These are phyloP conservation scores for Eudemis profundana DNA, from an alignment of 2,888 invertebrate species.

Conservation along the genomic window DNA sequence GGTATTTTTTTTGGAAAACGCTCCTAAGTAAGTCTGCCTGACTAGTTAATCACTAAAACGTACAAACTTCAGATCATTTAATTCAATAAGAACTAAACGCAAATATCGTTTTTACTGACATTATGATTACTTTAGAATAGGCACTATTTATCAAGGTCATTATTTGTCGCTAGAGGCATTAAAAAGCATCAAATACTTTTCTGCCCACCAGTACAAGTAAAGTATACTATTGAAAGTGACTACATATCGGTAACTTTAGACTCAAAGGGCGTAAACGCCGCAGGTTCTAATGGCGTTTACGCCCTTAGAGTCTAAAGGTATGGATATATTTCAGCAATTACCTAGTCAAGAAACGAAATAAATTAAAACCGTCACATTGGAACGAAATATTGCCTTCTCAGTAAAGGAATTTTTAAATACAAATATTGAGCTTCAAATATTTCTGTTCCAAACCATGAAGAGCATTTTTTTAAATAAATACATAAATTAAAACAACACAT, in stretches of 20 bases:
- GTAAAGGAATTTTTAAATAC: slow-evolving; percentile 15
- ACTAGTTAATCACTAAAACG: not conserved
- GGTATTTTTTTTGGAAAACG: too few relatives aligned
- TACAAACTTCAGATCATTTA: slow-evolving; percentile 11
- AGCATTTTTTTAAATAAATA: slow-evolving; percentile 30
- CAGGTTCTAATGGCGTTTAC: too few relatives aligned
- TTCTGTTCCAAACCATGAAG: slow-evolving; percentile 9
- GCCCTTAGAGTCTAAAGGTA: too few relatives aligned
- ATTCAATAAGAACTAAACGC: too few relatives aligned
- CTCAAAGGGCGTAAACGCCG: too few relatives aligned
- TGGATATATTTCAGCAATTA: not conserved
- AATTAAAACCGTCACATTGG: not conserved
- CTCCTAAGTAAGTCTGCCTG: not conserved
- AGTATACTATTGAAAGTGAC: too few relatives aligned
- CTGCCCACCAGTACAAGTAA: not conserved
- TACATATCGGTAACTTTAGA: too few relatives aligned
- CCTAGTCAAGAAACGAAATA: slow-evolving; percentile 16
- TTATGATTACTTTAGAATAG: too few relatives aligned
- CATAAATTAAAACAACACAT: slow-evolving; percentile 41
- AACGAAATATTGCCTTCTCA: slow-evolving; percentile 1
- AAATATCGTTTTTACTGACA: too few relatives aligned
- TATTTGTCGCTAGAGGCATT: too few relatives aligned
- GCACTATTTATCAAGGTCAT: too few relatives aligned
- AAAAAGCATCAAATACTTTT: too few relatives aligned
- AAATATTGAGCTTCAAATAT: slow-evolving; percentile 22